These are phyloP conservation scores for Anableps anableps DNA, from an alignment of 2,797 vertebrate species.

Conservation along the genomic window DNA sequence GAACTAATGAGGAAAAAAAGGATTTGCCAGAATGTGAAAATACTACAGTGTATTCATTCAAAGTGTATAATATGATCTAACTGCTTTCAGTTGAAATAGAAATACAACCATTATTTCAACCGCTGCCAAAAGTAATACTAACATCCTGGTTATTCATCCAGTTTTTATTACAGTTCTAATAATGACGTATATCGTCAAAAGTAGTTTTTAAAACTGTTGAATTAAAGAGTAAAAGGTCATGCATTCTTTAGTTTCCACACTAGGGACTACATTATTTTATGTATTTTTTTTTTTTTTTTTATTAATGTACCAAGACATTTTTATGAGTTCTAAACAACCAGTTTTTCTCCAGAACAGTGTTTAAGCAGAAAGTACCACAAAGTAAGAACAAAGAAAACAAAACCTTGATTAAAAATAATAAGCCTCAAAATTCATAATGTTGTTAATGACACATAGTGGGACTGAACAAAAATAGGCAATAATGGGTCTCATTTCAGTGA, in stretches of 20 bases:
- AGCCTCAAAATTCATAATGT: background rate
- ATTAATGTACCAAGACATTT: background rate
- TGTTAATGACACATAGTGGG: background rate
- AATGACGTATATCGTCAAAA: background rate
- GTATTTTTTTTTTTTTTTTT: background rate
- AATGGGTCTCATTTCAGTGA: background rate
- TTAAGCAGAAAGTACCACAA: background rate
- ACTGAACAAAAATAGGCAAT: background rate
- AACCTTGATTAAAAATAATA: background rate
- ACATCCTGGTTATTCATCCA: background rate
- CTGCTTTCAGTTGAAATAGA: background rate
- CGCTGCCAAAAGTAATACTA: background rate
- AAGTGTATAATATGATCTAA: background rate
- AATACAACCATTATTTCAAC: background rate
- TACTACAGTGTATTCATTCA: background rate
- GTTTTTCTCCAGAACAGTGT: background rate
- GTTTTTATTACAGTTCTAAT: background rate
- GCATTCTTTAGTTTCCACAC: background rate
- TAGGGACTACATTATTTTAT: background rate
- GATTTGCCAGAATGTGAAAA: background rate
- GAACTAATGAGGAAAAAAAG: background rate
- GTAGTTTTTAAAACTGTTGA: background rate
- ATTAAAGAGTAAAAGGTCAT: background rate
- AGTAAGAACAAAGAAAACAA: background rate
- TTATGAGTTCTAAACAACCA: background rate